phyloP scores from a whole-genome alignment of 1,140 invertebrate genomes.

The Cheumatopsyche charites region DNA sequence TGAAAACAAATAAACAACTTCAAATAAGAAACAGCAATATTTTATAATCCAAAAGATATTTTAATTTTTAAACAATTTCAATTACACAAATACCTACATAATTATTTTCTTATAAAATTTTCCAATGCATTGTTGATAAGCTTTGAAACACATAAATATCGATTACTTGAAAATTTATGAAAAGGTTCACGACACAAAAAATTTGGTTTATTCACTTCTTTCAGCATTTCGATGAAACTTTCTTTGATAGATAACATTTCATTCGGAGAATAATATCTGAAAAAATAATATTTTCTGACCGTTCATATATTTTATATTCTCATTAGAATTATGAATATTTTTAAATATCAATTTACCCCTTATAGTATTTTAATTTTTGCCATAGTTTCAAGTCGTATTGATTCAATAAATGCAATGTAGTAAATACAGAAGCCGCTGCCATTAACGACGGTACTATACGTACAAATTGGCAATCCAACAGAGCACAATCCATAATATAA shows the following conservation, averaged over 20 bases:
- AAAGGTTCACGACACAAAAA: constrained; percentile 45
- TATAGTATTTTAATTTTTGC: constrained; percentile 34
- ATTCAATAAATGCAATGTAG: constrained; percentile 43
- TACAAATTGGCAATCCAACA: constrained; percentile 43
- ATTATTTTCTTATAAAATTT: constrained; percentile 18
- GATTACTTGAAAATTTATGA: constrained; percentile 44
- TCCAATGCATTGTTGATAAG: constrained; percentile 34
- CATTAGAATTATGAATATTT: background rate
- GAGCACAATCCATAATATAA: constrained; percentile 44
- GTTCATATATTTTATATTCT: constrained; percentile 14
- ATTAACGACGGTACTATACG: constrained; percentile 43
- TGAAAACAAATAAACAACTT: too few relatives aligned
- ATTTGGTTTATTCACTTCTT: constrained; percentile 44
- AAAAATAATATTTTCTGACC: constrained; percentile 29
- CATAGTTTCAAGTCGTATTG: constrained; percentile 41
- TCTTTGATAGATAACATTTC: constrained; percentile 37
- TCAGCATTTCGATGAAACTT: constrained; percentile 41
- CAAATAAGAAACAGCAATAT: too few relatives aligned
- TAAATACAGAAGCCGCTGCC: constrained; percentile 41
- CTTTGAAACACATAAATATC: constrained; percentile 38
- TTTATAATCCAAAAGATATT: too few relatives aligned
- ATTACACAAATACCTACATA: too few relatives aligned
- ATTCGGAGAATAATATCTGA: constrained; percentile 40
- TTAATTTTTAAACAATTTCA: too few relatives aligned
- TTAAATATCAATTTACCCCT: constrained; percentile 27